Base-by-base conservation (phyloP, 2,888 invertebrate species). In the Andrena chrysosceles region DNA sequence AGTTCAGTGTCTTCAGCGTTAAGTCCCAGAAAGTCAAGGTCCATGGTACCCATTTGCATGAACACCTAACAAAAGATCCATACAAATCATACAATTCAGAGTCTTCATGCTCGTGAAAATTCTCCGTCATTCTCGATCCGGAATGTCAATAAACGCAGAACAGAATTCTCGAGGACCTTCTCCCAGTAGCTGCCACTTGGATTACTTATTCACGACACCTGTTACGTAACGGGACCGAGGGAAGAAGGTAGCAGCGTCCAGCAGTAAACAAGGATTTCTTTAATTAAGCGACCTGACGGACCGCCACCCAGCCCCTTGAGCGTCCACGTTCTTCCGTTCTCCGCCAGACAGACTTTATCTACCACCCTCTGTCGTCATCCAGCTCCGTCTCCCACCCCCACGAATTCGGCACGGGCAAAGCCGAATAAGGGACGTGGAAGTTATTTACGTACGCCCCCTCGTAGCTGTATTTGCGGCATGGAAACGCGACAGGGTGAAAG, bases 251-350 rank as follows among this genome's bases (percentile, higher is more conserved):
- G 62, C 66, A 67, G 49, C 79, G 84, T 78, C 73, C 76, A 60
- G 54, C 71, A 73, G 77, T 85, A 87, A 87, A 88, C 79, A 86
- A 81, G 83, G 88, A 86, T 88, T 86, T 88, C 85, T 87, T 87
- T 87, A 88, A 87, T 86, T 87, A 87, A 83, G 76, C 77, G 56
- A 71, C 81, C 77, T 79, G 75, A 77, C 77, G 68, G 33, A 68
- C 26, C 49, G n/a, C 56, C 20, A 13, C 20, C 20, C 56, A 10
- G 4, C 10, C 56, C 56, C 56, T 56, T 26, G 20, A 56, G 23
- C 23, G 56, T 16, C 59, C 16, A 20, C 49, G 56, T 66, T 20
- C 35, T 64, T 33, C 71, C 62, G 74, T 48, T 64, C 35, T 31
- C 59, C 56, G 31, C 10, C 69, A 62, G 49, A 56, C 56, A 59